Base-by-base conservation (phyloP, 2,113 vertebrate genomes). In the Aramus guarauna region DNA sequence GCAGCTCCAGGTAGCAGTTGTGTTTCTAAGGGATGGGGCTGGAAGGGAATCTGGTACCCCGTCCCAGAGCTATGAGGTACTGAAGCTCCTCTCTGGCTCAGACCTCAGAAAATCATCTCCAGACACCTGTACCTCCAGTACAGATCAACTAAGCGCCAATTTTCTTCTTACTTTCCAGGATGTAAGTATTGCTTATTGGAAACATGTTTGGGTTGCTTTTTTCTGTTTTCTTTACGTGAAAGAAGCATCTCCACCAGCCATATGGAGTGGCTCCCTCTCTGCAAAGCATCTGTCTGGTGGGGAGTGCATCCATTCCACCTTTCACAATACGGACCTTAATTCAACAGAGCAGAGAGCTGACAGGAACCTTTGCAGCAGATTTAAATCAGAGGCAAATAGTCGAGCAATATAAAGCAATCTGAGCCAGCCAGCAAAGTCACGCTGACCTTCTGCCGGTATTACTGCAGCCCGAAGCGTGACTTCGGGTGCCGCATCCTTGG, bases 221-320 rank as follows among this genome's bases (percentile, higher is more conserved):
- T 66, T 15, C 43, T 73, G 47, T 91, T 79, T 93, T 76, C 66
- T 90, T 95, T 90, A 68, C 85, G 48, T 15, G 62, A 75, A 88
- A 75, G 52, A 76, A 30, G 58, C 27, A 58, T 66, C 48, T 79
- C 39, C 16, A 24, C 36, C 62, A 85, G 48, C 74, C 39, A 47
- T 52, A 75, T 22, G 62, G 88, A 82, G 58, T 5, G 14, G 39
- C 7, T 90, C 6, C 48, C 0, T 5, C 74, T 41, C 74, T 63
- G 29, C 74, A 76, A 30, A 87, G 32, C 12, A 0, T 16, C 0
- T 41, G 19, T 60, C 62, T 79, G 52, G 12, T 79, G 67, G 24
- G 30, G 53, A 93, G 73, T 0, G 3, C 62, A 67, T 82, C 56
- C 53, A 36, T 95, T 85, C 66, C 85, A 5, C 84, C 69, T 64